Evolutionary conservation across 2,797 vertebrate genomes (phyloP).

Genomic region (Tapirus indicus): DNA sequence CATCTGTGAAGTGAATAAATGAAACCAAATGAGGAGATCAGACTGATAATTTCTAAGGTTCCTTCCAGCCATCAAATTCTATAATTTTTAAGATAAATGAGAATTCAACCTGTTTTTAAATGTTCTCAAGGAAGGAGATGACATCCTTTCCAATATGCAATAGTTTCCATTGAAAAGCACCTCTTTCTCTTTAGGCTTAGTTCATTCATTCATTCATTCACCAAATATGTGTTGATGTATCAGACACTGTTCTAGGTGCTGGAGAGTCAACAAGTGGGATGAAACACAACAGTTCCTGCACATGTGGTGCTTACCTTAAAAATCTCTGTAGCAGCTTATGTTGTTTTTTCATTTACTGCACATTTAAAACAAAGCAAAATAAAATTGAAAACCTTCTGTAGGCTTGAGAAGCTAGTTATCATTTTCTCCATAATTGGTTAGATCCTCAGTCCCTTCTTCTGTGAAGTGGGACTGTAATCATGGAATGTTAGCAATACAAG

Average conservation of each 20-base stretch:
- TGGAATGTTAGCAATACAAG: neutral
- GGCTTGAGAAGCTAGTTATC: neutral
- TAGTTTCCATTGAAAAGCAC: neutral
- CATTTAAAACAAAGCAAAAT: constrained; percentile 30
- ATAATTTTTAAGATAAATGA: neutral
- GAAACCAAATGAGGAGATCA: neutral
- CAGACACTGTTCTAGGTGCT: neutral
- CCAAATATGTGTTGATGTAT: neutral
- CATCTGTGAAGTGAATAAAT: neutral
- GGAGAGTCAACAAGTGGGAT: no score
- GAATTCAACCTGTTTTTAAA: neutral
- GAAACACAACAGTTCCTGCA: neutral
- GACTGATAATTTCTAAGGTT: neutral
- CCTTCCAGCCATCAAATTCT: neutral
- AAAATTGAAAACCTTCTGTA: neutral
- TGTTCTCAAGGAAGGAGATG: neutral
- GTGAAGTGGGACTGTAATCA: neutral
- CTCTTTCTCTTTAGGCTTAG: neutral
- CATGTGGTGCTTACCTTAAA: neutral
- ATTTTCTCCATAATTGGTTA: neutral
- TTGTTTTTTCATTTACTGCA: neutral
- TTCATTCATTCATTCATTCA: neutral
- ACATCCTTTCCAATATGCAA: neutral
- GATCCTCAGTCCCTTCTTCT: neutral
- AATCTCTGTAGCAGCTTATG: neutral